Conservation (phyloP, 2,888 invertebrate genomes). For the Coremacera marginata region DNA sequence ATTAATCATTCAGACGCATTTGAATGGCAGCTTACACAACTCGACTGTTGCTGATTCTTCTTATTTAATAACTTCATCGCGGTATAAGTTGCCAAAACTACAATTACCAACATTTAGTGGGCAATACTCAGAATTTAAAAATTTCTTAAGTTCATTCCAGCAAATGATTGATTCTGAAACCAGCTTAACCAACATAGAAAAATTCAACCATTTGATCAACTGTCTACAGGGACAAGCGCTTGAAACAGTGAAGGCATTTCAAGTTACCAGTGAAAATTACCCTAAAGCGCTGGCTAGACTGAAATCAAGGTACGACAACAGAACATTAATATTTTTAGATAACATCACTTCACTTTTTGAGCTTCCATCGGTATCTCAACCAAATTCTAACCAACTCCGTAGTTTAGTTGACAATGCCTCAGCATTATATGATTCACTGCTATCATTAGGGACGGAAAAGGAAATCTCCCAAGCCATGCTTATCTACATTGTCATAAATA, state of each 20-base stretch:
- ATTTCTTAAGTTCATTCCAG: slow-evolving; percentile 30
- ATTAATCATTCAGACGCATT: neutral
- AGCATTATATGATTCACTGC: slow-evolving; percentile 30
- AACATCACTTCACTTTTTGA: slow-evolving; percentile 26
- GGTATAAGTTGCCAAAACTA: too few species aligned
- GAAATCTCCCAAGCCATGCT: slow-evolving; percentile 39
- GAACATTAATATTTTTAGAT: too few species aligned
- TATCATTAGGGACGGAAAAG: slow-evolving; percentile 33
- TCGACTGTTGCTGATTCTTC: neutral
- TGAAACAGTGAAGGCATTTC: slow-evolving; percentile 22
- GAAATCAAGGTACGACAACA: slow-evolving; percentile 14
- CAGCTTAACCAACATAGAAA: slow-evolving; percentile 25
- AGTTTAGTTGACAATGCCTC: slow-evolving; percentile 32
- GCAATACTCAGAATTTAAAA: slow-evolving; percentile 34
- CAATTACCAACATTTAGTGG: too few species aligned
- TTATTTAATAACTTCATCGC: neutral
- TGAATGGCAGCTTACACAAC: neutral
- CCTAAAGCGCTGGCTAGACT: slow-evolving; percentile 31
- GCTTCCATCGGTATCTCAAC: slow-evolving; percentile 18
- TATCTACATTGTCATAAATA: slow-evolving; percentile 41
- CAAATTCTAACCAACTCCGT: slow-evolving; percentile 23
- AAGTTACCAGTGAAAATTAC: slow-evolving; percentile 32
- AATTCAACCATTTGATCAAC: slow-evolving; percentile 2
- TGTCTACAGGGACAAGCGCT: slow-evolving; percentile 21
- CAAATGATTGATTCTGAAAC: slow-evolving; percentile 28